A percentile compares a stretch with the other conserved stretches of the same genome.
phyloP scores from a whole-genome alignment of 2,797 vertebrate species.

The Clarias pachynema region DNA sequence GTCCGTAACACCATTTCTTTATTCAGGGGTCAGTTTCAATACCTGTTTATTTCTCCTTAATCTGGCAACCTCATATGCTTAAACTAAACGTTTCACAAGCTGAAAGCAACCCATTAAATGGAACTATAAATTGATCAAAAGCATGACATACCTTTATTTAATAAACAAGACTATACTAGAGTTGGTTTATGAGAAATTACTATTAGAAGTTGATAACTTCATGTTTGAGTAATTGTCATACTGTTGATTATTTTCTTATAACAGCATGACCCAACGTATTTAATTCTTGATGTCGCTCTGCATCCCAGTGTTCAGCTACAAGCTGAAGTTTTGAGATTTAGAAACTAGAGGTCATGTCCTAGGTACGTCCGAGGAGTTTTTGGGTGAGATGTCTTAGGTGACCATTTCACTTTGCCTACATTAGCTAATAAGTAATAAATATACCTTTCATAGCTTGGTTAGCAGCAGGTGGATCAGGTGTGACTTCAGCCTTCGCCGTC shows the following conservation, averaged over 20 bases:
- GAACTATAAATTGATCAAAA: background rate
- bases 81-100: background rate
- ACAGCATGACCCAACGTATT: background rate
- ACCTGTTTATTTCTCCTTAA: background rate
- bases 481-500: slow-evolving; percentile 73
- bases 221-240: background rate
- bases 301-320: too few species aligned
- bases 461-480: slow-evolving; percentile 71
- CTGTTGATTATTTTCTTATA: background rate
- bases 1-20: background rate
- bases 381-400: too few species aligned
- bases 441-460: slow-evolving; percentile 83
- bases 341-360: too few species aligned
- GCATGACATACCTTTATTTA: background rate
- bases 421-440: background rate
- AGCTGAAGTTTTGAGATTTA: too few species aligned
- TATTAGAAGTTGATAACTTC: background rate
- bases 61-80: background rate
- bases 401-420: background rate
- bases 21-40: background rate
- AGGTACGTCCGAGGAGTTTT: too few species aligned
- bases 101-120: background rate
- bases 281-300: background rate
- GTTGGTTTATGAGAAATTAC: background rate
- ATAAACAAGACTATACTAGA: background rate